phyloP scores from a whole-genome alignment of 1,140 invertebrate species.

The Doryteuthis pealeii region DNA sequence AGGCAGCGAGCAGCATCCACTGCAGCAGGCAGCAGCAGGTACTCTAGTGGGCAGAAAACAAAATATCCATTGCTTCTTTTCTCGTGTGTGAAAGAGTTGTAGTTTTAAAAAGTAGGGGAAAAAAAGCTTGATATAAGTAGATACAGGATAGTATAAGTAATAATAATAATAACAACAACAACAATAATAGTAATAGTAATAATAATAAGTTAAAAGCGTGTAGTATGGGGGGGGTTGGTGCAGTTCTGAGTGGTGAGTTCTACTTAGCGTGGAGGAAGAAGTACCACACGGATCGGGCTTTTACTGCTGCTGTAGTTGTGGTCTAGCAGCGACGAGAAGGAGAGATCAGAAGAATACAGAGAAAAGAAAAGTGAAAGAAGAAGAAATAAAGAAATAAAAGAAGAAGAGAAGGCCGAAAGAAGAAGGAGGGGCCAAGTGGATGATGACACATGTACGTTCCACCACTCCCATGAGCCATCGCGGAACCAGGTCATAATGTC shows the following conservation, averaged over 20 bases:
- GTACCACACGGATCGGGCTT: no score
- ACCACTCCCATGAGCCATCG: conserved; percentile 8
- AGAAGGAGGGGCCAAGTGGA: not conserved
- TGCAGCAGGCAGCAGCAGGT: no score
- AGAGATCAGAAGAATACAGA: not conserved
- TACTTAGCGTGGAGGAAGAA: no score
- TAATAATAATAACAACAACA: not conserved
- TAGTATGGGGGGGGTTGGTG: not conserved
- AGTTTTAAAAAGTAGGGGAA: not conserved
- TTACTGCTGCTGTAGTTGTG: no score
- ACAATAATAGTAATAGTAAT: not conserved
- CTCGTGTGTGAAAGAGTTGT: not conserved
- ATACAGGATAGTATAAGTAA: no score
- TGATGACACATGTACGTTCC: conserved; percentile 4
- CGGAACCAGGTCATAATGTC: not conserved
- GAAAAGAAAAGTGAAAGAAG: not conserved
- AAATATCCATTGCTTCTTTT: not conserved
- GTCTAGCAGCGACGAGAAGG: no score
- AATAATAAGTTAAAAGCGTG: not conserved
- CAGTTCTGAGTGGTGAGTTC: no score
- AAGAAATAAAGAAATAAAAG: not conserved
- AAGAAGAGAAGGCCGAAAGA: not conserved
- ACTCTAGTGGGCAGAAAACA: not conserved
- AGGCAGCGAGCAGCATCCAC: no score
- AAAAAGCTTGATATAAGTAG: no score